Evolutionary conservation across 2,797 vertebrate species (phyloP).

Genomic region (Mastacembelus armatus): DNA sequence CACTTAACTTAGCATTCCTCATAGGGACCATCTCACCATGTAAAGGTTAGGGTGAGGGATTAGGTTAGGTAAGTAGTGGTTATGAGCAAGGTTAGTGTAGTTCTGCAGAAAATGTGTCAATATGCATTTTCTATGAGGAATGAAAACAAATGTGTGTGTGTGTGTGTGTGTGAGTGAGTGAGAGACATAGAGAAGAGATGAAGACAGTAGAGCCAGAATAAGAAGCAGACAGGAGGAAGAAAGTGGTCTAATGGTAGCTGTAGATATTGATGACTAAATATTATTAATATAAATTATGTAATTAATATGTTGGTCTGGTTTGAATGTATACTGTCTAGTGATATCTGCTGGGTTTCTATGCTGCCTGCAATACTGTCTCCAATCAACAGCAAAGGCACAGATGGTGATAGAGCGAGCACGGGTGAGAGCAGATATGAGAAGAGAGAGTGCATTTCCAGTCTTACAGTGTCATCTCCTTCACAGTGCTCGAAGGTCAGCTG

Average conservation of each 20-base stretch:
- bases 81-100: no score
- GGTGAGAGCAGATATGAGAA: constrained; percentile 34
- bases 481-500: constrained; percentile 76
- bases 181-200: not conserved
- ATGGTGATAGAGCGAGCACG: constrained; percentile 55
- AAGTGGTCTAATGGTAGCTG: not conserved
- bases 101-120: no score
- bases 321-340: constrained; percentile 2
- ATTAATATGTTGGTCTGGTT: constrained; percentile 7
- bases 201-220: not conserved
- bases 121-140: no score
- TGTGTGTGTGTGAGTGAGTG: not conserved
- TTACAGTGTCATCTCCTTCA: constrained; percentile 73
- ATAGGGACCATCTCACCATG: no score
- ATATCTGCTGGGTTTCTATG: constrained; percentile 24
- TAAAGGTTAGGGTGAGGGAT: no score
- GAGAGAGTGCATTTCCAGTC: constrained; percentile 53
- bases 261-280: constrained; percentile 20
- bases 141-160: not conserved
- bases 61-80: no score
- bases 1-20: no score
- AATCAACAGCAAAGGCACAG: constrained; percentile 51
- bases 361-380: constrained; percentile 38
- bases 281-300: constrained; percentile 16
- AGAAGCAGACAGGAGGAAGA: not conserved